Evolutionary conservation across 2,797 vertebrate species (phyloP).

Genomic region (Hylomyscus alleni): DNA sequence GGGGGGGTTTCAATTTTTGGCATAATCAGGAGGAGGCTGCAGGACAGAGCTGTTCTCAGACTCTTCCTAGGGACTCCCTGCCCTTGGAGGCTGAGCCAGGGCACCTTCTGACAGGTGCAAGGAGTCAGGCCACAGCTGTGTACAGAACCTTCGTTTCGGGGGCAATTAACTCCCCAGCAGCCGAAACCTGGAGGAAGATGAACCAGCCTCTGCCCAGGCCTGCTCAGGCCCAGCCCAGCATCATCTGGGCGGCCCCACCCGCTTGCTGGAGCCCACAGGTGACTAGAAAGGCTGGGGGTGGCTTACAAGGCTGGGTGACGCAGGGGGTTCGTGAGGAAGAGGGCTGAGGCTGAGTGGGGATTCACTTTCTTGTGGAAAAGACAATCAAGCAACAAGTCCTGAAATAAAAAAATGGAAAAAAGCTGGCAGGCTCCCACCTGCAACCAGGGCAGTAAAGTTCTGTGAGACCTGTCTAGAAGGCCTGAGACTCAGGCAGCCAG

Average conservation of each 20-base stretch:
- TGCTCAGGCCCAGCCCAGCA: slow-evolving; percentile 8
- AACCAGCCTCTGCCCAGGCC: neutral
- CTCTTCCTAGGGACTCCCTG: neutral
- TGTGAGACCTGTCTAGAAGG: neutral
- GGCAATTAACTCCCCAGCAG: slow-evolving; percentile 35
- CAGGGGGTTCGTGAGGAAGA: neutral
- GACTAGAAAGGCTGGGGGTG: neutral
- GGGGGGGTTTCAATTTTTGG: accelerated
- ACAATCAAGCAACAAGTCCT: neutral
- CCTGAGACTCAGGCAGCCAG: neutral
- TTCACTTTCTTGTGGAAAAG: neutral
- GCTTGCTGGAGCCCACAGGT: neutral
- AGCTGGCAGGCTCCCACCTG: accelerated
- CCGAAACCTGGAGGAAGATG: neutral
- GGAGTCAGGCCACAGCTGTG: neutral
- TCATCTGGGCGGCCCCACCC: neutral
- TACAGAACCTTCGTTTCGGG: neutral
- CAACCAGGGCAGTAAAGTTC: neutral
- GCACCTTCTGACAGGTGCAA: slow-evolving; percentile 4
- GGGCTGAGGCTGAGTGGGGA: neutral
- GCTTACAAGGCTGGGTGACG: neutral
- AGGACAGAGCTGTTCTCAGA: neutral
- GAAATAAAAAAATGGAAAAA: neutral
- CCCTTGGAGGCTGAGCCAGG: neutral
- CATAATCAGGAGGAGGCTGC: neutral